Evolutionary conservation across 1,140 invertebrate species (phyloP), one percentile per base, ranked within the genome.

Genomic region (Drosophila burlai): DNA sequence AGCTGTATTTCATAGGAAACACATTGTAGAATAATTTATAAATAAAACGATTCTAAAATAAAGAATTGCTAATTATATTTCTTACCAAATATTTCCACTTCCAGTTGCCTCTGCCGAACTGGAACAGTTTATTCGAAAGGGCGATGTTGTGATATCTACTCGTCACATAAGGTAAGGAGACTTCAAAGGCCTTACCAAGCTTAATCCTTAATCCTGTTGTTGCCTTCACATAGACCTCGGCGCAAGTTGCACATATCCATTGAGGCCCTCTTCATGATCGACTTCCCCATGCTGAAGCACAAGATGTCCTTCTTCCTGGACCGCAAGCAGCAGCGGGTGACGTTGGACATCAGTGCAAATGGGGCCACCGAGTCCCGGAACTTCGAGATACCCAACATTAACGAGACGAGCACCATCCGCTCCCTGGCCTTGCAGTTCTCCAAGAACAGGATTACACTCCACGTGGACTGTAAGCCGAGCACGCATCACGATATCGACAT

Each of bases 291-390:
- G 57, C 86, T 94, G 7, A 94, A 95, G 75, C 94, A 95, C 29
- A 95, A 96, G 85, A 95, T 96, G 81, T 93, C 94, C 18, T 92
- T 97, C 47, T 94, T 95, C 71, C 85, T 96, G 49, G 96, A 97
- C 85, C 93, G 95, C 77, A 94, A 93, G 50, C 93, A 94, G 6
- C 95, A 95, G 86, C 93, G 94, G 93, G 94, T 96, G 94, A 94
- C 92, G 0, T 60, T 93, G 26, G 92, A 93, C 57, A 92, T 93
- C 6, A 94, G 93, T 81, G 76, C 76, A 3, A 86, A 92, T 68
- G 82, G 87, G 2, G 84, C 77, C 13, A 92, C 83, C 15, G 80
- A 83, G 73, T 91, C 92, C 43, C 80, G 91, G 46, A 89, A 93
- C 72, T 93, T 93, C 46, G 90, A 93, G 47, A 91, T 93, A 61